A percentile compares a stretch with the other conserved stretches of the same genome.
Conservation (phyloP, 2,113 vertebrate genomes). For the Cephalopholis sonnerati region DNA sequence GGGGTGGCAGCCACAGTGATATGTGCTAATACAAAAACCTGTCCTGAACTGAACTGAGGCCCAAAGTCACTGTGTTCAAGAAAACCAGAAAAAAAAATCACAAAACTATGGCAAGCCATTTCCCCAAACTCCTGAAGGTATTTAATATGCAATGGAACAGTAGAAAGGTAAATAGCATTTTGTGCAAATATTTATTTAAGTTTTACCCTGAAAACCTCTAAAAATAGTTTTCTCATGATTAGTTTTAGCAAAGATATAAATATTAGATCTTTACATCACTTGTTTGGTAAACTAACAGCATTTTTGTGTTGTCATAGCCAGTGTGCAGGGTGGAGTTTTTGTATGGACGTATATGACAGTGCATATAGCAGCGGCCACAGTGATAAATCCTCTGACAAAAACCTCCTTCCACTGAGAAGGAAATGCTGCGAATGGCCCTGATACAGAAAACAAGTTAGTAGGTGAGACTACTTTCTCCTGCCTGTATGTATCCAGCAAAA, state of each 20-base stretch:
- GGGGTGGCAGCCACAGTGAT: slow-evolving; percentile 34
- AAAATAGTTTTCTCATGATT: too few relatives aligned
- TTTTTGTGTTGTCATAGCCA: background rate
- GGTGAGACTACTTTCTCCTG: background rate
- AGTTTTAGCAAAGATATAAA: too few relatives aligned
- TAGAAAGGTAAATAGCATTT: too few relatives aligned
- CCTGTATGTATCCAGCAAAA: background rate
- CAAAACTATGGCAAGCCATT: too few relatives aligned
- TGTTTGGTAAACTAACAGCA: too few relatives aligned
- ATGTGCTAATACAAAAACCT: slow-evolving; percentile 51
- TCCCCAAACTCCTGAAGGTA: background rate
- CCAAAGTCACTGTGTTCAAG: background rate
- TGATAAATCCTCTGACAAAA: slow-evolving; percentile 8
- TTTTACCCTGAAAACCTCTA: too few relatives aligned
- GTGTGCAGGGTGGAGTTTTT: slow-evolving; percentile 1
- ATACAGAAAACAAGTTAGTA: background rate
- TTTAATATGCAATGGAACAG: background rate
- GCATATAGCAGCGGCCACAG: background rate
- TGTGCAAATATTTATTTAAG: too few relatives aligned
- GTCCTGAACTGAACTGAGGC: background rate
- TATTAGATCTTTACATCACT: too few relatives aligned
- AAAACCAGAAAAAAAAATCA: background rate
- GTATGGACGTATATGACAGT: background rate
- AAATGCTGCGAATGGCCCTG: background rate
- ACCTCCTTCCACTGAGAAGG: background rate